Evolutionary conservation across 2,797 vertebrate species (phyloP), one percentile per base, ranked within the genome.

Genomic region (Hapalemur alaotrensis): DNA sequence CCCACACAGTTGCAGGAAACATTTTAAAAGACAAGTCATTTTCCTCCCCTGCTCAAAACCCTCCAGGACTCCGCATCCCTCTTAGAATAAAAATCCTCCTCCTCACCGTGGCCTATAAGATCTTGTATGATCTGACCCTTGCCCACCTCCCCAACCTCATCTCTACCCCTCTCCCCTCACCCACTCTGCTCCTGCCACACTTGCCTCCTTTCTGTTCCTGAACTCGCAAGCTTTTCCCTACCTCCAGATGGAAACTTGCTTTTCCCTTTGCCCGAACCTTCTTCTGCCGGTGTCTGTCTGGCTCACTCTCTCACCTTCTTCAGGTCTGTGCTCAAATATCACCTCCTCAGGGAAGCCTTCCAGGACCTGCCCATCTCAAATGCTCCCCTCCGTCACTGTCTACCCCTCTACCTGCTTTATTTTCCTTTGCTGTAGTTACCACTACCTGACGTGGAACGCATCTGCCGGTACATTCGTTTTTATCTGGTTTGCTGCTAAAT

Each of bases 401-500:
- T 25, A 15, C 12, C 59, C 5, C 5, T 10, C 8, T 20, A 11
- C 18, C 20, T 5, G 5, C 65, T n/a, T 43, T 30, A 13, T 13
- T n/a, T n/a, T n/a, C 43, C 41, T 54, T 52, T 7, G 0, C 1
- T 1, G n/a, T 22, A 5, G 35, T 20, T 12, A 22, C 50, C 14
- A 7, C 13, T 6, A 5, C 32, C 69, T 30, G 67, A n/a, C 73
- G 9, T 11, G 0, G 38, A 2, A 4, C 43, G 0, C 1, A 5
- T 15, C 46, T 18, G 38, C 35, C 32, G 2, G 18, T 1, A 17
- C 13, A 13, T 25, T 38, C 30, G 28, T 32, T 84, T 86, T 30
- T 46, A 22, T 38, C 67, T 46, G 13, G 23, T 52, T 48, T 50
- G n/a, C 20, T 0, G 52, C 84, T 93, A 35, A 80, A 61, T 52